These are phyloP conservation scores for Calephelis virginiensis DNA, from an alignment of 1,140 invertebrate genomes.

Conservation along the genomic window DNA sequence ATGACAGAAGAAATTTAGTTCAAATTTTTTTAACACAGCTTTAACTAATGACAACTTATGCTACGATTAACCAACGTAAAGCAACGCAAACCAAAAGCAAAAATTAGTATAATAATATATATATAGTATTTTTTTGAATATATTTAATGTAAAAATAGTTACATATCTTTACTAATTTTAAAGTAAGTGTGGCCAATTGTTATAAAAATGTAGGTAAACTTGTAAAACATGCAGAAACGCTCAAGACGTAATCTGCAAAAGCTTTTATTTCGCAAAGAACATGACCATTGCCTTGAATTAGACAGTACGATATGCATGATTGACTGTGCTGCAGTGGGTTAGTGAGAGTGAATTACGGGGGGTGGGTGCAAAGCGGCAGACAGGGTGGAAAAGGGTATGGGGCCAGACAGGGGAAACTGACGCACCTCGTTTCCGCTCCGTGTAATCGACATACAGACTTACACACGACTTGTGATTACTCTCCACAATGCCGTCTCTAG, in stretches of 20 bases:
- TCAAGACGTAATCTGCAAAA: neutral
- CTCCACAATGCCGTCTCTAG: conserved; percentile 55
- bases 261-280: conserved; percentile 1
- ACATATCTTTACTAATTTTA: too few species aligned
- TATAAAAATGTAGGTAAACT: too few species aligned
- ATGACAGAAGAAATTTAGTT: too few species aligned
- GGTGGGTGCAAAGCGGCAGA: conserved; percentile 54
- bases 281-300: conserved; percentile 67
- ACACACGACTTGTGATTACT: conserved; percentile 51
- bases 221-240: too few species aligned
- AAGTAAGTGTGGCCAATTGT: too few species aligned
- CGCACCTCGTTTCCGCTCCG: conserved; percentile 69
- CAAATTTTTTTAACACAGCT: too few species aligned
- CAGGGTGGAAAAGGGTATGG: conserved; percentile 59
- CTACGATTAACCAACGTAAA: too few species aligned
- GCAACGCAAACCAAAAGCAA: too few species aligned
- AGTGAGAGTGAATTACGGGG: conserved; percentile 76
- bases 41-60: too few species aligned
- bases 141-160: too few species aligned
- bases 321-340: conserved; percentile 76
- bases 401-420: conserved; percentile 71
- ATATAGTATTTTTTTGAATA: too few species aligned
- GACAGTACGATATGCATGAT: conserved; percentile 68
- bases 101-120: too few species aligned
- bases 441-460: conserved; percentile 58